Conservation (phyloP, 2,797 vertebrate species). For the Acanthis flammea region DNA sequence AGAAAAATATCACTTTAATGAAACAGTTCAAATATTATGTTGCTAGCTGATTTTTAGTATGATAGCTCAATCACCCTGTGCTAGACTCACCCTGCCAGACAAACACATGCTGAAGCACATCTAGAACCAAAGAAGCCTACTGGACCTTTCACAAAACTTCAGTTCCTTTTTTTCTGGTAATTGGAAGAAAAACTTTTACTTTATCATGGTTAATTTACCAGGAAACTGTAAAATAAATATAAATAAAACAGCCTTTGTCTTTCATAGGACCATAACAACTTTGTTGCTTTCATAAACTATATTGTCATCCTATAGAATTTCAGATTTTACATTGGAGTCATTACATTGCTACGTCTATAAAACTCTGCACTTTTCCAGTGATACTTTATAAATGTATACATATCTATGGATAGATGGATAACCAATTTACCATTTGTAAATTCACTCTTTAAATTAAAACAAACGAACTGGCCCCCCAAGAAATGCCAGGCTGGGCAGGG, state of each 20-base stretch:
- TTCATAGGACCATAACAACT: not conserved
- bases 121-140: not conserved
- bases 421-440: not conserved
- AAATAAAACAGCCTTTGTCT: not conserved
- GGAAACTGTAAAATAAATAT: not conserved
- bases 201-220: not conserved
- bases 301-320: not conserved
- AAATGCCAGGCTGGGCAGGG: not conserved
- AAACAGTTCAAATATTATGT: constrained; percentile 68
- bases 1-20: constrained; percentile 62
- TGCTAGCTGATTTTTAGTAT: constrained; percentile 19
- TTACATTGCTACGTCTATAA: not conserved
- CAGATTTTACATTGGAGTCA: not conserved
- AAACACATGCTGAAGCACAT: not conserved
- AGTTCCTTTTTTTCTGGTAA: not conserved
- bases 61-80: not conserved
- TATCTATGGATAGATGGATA: not conserved
- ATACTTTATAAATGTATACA: not conserved
- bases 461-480: not conserved
- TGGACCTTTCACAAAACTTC: not conserved
- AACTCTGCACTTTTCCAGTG: not conserved
- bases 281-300: not conserved
- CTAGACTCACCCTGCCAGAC: not conserved
- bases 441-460: not conserved
- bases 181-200: not conserved